Percentiles rank a stretch among this genome's conserved stretches.
phyloP scores from a whole-genome alignment of 1,140 invertebrate species.

The Scaptomyza hsui region DNA sequence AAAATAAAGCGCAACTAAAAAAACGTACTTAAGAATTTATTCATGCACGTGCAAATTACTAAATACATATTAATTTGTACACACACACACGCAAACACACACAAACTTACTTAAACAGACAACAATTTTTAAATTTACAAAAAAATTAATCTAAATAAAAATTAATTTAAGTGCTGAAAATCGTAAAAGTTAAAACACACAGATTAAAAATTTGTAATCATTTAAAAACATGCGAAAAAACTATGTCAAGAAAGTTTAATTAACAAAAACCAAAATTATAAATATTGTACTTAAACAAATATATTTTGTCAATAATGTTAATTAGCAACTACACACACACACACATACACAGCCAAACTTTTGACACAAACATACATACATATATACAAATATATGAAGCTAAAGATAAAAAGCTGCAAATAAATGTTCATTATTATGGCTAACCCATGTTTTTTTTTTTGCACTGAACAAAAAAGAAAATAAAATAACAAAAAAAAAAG shows the following conservation, averaged over 20 bases:
- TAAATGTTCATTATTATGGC: slow-evolving; percentile 47
- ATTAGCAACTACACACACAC: slow-evolving; percentile 50
- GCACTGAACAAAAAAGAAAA: slow-evolving; percentile 23
- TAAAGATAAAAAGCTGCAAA: slow-evolving; percentile 9
- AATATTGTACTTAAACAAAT: slow-evolving; percentile 57
- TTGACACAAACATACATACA: slow-evolving; percentile 34
- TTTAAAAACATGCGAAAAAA: slow-evolving; percentile 15
- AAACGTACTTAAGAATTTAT: slow-evolving; percentile 72
- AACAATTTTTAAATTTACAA: slow-evolving; percentile 46
- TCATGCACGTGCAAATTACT: slow-evolving; percentile 76
- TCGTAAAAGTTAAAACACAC: slow-evolving; percentile 3
- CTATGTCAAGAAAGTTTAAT: slow-evolving; percentile 16
- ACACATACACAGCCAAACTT: slow-evolving; percentile 22
- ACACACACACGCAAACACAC: too few relatives aligned
- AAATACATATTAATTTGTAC: slow-evolving; percentile 64
- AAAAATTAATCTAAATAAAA: slow-evolving; percentile 24
- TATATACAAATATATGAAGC: neutral
- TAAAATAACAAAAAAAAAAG: slow-evolving; percentile 31
- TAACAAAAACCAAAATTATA: slow-evolving; percentile 25
- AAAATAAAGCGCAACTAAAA: slow-evolving; percentile 9
- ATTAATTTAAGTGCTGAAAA: neutral
- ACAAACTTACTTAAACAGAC: slow-evolving; percentile 7
- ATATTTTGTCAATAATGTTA: slow-evolving; percentile 83
- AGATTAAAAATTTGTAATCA: neutral
- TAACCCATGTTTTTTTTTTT: slow-evolving; percentile 40